A percentile compares a stretch with the other conserved stretches of the same genome.
These are phyloP conservation scores for Chaetorhynchus papuensis DNA, from an alignment of 2,113 vertebrate genomes.

Conservation along the genomic window DNA sequence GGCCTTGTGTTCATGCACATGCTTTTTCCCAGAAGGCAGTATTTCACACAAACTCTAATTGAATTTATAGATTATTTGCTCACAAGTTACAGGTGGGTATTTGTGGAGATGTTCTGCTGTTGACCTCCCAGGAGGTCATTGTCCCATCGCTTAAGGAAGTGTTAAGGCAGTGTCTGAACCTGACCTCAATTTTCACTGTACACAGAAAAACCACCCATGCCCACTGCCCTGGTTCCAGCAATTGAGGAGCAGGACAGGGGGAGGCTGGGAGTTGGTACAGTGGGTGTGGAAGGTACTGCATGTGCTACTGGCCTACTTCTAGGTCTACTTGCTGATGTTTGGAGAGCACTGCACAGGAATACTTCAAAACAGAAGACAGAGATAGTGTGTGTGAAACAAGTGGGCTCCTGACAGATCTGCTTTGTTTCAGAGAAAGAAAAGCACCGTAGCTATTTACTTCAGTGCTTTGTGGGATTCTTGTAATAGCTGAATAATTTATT, in stretches of 20 bases:
- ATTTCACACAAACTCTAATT: neutral
- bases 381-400: neutral
- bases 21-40: neutral
- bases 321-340: neutral
- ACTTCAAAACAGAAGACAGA: neutral
- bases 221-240: neutral
- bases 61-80: neutral
- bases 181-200: neutral
- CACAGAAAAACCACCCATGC: neutral
- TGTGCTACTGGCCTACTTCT: neutral
- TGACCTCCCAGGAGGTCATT: neutral
- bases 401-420: neutral
- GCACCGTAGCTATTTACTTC: neutral
- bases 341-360: neutral
- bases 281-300: neutral
- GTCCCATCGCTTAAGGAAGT: neutral
- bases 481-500: neutral
- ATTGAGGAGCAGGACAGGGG: neutral
- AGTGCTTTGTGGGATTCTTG: neutral
- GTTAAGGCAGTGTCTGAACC: neutral
- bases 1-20: neutral
- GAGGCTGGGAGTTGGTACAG: neutral
- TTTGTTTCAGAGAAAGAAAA: neutral
- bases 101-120: neutral
- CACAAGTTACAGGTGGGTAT: neutral